These are phyloP conservation scores for Aplidium turbinatum DNA, from an alignment of 23 tunicate species.

Conservation along the genomic window DNA sequence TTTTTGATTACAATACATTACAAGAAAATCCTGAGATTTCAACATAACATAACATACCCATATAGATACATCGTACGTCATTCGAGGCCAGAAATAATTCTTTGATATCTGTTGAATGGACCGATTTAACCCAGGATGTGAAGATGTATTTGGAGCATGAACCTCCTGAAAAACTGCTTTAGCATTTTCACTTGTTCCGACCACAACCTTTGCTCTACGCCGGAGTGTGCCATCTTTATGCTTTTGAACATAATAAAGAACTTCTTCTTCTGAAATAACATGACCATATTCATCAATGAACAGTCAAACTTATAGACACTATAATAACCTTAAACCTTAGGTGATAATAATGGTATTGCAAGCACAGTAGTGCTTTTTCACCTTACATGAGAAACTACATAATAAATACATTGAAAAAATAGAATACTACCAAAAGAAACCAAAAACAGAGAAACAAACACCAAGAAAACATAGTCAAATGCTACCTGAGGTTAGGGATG, in stretches of 20 bases:
- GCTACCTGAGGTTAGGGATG: no score
- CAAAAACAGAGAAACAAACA: no score
- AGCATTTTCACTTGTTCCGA: slow-evolving; percentile 46
- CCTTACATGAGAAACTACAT: no score
- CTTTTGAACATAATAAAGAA: slow-evolving; percentile 35
- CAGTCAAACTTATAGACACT: no score
- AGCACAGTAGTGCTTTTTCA: no score
- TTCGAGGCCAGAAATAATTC: slow-evolving; percentile 65
- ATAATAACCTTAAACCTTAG: no score
- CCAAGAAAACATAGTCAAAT: no score
- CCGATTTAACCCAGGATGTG: slow-evolving; percentile 50
- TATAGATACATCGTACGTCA: slow-evolving; percentile 61
- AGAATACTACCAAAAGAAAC: no score
- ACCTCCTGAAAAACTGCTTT: slow-evolving; percentile 33
- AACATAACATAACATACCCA: slow-evolving; percentile 37
- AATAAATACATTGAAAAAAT: no score
- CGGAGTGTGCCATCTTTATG: slow-evolving; percentile 57
- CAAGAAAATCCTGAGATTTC: slow-evolving; percentile 1
- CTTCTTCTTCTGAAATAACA: slow-evolving; percentile 23
- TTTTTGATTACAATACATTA: no score
- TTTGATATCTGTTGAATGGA: slow-evolving; percentile 48
- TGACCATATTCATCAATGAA: no score
- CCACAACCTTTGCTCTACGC: slow-evolving; percentile 50
- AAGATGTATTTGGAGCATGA: slow-evolving; percentile 23
- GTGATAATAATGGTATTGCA: no score